Conservation (phyloP, 2,888 invertebrate species). For the Monochamus alternatus region DNA sequence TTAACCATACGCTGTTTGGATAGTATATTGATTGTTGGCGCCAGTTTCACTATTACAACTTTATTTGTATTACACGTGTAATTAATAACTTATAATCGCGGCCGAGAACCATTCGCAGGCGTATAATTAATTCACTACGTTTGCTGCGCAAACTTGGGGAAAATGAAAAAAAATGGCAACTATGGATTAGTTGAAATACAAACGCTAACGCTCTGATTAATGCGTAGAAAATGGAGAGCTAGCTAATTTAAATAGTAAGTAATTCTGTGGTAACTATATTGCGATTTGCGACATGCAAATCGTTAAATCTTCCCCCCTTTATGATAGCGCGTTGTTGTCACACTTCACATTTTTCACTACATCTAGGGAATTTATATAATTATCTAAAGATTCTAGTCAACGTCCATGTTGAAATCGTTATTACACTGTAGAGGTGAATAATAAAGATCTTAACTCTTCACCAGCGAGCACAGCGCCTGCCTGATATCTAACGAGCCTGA, state of each 20-base stretch:
- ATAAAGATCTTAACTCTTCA: constrained; percentile 30
- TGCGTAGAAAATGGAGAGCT: too few species aligned
- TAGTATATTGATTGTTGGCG: not conserved
- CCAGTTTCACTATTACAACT: not conserved
- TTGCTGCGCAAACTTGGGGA: not conserved
- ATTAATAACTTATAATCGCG: not conserved
- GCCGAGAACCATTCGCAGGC: not conserved
- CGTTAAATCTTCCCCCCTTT: too few species aligned
- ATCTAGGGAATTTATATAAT: too few species aligned
- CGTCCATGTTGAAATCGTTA: not conserved
- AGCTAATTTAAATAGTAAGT: too few species aligned
- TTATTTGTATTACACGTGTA: not conserved
- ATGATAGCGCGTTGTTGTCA: too few species aligned
- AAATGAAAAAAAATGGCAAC: not conserved
- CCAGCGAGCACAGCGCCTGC: not conserved
- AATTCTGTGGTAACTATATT: too few species aligned
- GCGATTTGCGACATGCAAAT: too few species aligned
- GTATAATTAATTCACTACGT: not conserved
- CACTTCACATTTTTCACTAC: too few species aligned
- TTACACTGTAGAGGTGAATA: constrained; percentile 23
- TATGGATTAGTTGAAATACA: too few species aligned
- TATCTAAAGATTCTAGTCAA: too few species aligned
- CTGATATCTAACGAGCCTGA: constrained; percentile 25
- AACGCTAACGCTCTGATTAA: too few species aligned
- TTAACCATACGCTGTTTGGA: constrained; percentile 1